Evolutionary conservation across 1,140 invertebrate species (phyloP), one percentile per base, ranked within the genome.

Genomic region (Brevipalpus yothersi): DNA sequence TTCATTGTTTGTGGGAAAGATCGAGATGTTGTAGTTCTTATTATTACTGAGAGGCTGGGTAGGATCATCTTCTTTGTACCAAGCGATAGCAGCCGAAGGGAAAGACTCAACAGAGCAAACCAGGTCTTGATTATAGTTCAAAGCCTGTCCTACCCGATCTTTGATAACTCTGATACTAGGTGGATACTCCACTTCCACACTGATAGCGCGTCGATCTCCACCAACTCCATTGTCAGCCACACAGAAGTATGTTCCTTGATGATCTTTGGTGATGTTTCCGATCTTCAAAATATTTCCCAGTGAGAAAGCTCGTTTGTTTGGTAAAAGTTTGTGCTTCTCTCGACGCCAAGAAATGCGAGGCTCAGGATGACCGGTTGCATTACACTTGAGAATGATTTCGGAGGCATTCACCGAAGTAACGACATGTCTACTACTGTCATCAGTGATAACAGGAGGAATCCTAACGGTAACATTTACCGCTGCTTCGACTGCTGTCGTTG

Each of bases 31-130:
- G 67, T 86, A 86, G 74, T 91, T 85, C 66, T 90, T 86, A 72
- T 89, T 90, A 64, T 89, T 89, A 40, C 60, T 80, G 9, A 92
- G 67, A 59, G 81, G 76, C 21, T 81, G 72, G 2, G n/a, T 7
- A 4, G n/a, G 21, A 17, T 51, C n/a, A 8, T 51, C 49, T 63
- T 88, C 83, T 69, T 90, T 89, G 8, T 84, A 69, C 88, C 88
- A 93, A 2, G 78, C 75, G 60, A 93, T 86, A 0, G 83, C 83
- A 3, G 88, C 86, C n/a, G 84, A 83, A 15, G 87, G 88, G 72
- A 89, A 93, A 0, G 87, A 86, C 70, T 90, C 85, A 7, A 93
- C 81, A 67, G 87, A 84, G 67, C 88, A 93, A 66, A 88, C 85
- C 59, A 93, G 69, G 68, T 91, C 86, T 82, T 88, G 88, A 64